Evolutionary conservation across 2,797 vertebrate species (phyloP), one percentile per base, ranked within the genome.

Genomic region (Lepilemur ruficaudatus): DNA sequence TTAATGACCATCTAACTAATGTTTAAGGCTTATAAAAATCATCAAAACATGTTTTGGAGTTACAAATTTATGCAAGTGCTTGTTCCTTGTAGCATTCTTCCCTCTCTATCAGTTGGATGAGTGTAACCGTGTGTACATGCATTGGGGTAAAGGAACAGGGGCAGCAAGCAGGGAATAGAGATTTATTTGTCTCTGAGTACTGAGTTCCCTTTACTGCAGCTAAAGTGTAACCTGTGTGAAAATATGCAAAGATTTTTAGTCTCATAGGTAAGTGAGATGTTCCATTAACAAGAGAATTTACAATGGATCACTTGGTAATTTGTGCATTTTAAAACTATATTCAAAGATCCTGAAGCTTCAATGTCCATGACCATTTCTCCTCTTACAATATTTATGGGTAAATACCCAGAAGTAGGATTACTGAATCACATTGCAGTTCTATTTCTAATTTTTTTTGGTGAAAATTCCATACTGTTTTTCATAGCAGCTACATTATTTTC

Each of bases 1-100:
- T 95, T 95, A 97, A 96, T 92, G 87, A 65, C 43, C 20, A 85
- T 55, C 72, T 95, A 96, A 89, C 55, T 93, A 90, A 96, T 70
- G 69, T 48, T 92, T 94, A 91, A 97, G 72, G 59, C 55, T 89
- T 63, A 73, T 69, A 93, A 89, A 87, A 70, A 75, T 91, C 14
- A 89, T 65, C 48, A 59, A 75, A 75, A 89, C 30, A 52, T 18
- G 7, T 80, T 94, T 94, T n/a, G 3, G 23, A 81, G 43, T 63
- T 94, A 8, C 48, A 78, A 20, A 9, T 85, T 73, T 72, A 65
- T 52, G 7, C 41, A 84, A 84, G n/a, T 48, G 41, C 23, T 75
- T 85, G 18, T 13, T 79, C 25, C 43, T 81, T 78, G 9, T 15
- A 80, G 52, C 38, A 67, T 55, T 35, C 59, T 65, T 82, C 57